Conservation (phyloP, 2,113 vertebrate species). For the Micromys minutus region DNA sequence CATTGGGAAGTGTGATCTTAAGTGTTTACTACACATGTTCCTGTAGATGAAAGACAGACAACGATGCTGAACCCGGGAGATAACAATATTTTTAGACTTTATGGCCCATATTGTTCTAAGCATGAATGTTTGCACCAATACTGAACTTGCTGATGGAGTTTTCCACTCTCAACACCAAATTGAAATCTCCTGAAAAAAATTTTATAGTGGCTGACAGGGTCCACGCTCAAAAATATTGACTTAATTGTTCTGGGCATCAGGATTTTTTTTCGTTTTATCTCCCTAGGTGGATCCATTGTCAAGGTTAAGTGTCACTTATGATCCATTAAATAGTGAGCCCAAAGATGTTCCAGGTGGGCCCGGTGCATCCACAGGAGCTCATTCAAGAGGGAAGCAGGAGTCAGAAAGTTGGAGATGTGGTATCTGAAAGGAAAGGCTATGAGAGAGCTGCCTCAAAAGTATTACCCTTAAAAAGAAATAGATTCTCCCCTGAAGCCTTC, state of each 20-base stretch:
- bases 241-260: constrained; percentile 13
- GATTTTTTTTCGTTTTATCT: constrained; percentile 14
- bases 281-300: neutral
- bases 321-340: neutral
- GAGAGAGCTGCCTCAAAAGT: neutral
- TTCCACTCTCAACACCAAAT: neutral
- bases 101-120: neutral
- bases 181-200: constrained; percentile 17
- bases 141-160: neutral
- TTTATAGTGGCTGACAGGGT: neutral
- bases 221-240: neutral
- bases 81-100: neutral
- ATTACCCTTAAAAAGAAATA: neutral
- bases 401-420: neutral
- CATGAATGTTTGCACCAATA: neutral
- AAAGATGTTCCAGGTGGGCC: neutral
- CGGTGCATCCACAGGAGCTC: neutral
- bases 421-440: neutral
- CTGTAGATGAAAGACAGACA: neutral
- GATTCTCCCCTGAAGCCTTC: neutral
- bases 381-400: neutral
- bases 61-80: neutral
- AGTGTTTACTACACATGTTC: neutral
- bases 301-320: neutral
- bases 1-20: neutral